phyloP scores from a whole-genome alignment of 2,113 vertebrate genomes.

The Mus pahari region DNA sequence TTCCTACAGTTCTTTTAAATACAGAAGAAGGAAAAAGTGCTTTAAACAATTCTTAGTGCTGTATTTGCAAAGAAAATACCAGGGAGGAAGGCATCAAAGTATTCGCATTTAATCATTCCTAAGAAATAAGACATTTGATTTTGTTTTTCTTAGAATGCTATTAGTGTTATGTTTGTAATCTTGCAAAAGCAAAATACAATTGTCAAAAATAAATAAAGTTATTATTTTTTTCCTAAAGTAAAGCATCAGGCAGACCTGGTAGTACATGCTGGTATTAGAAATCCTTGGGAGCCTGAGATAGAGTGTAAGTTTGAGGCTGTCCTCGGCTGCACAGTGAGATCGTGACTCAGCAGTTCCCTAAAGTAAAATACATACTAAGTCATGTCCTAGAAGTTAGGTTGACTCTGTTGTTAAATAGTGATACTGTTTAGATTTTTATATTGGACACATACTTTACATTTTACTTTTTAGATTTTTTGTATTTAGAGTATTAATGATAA shows the following conservation, averaged over 20 bases:
- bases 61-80: slow-evolving; percentile 5
- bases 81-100: neutral
- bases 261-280: too few species aligned
- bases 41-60: slow-evolving; percentile 7
- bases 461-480: slow-evolving; percentile 52
- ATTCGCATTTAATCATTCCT: neutral
- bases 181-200: neutral
- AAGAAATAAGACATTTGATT: neutral
- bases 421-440: slow-evolving; percentile 33
- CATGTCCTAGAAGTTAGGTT: neutral
- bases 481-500: slow-evolving; percentile 33
- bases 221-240: neutral
- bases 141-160: slow-evolving; percentile 29
- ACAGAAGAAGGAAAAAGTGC: neutral
- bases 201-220: neutral
- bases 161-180: slow-evolving; percentile 6
- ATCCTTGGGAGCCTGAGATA: neutral
- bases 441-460: slow-evolving; percentile 24
- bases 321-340: neutral
- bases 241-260: neutral
- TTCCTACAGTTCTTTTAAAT: neutral
- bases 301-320: neutral
- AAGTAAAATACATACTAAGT: neutral
- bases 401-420: slow-evolving; percentile 44
- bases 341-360: too few species aligned